Conservation (phyloP, 1,140 invertebrate species). For the Drosophila saltans region DNA sequence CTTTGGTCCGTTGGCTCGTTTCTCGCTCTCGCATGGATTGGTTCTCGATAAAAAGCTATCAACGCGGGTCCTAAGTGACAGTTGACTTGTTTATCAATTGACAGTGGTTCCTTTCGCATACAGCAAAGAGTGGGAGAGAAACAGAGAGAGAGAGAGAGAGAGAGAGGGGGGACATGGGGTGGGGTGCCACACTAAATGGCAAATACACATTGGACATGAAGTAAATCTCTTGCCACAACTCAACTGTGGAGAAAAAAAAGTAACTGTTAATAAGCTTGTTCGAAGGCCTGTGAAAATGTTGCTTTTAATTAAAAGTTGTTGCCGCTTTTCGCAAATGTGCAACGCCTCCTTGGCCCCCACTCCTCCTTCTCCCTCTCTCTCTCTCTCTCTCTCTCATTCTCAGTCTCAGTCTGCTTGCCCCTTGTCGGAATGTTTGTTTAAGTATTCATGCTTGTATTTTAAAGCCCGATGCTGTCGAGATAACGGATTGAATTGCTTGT, state of each 20-base stretch:
- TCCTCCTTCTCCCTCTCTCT: not conserved
- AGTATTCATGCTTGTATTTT: slow-evolving; percentile 74
- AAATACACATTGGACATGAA: slow-evolving; percentile 14
- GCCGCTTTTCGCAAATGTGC: slow-evolving; percentile 57
- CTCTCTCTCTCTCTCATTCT: not conserved
- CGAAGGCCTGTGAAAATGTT: slow-evolving; percentile 76
- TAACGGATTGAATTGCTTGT: slow-evolving; percentile 72
- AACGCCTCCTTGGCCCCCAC: not conserved
- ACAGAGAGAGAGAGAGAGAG: not conserved
- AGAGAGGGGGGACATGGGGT: slow-evolving; percentile 16
- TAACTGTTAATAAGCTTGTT: slow-evolving; percentile 81
- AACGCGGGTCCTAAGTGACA: slow-evolving; percentile 76
- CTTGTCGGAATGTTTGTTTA: slow-evolving; percentile 64
- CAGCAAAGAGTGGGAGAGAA: slow-evolving; percentile 32
- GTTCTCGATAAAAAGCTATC: slow-evolving; percentile 65
- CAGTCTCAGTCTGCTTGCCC: not conserved
- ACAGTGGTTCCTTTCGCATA: slow-evolving; percentile 57
- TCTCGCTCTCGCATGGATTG: slow-evolving; percentile 41
- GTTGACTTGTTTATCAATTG: slow-evolving; percentile 82
- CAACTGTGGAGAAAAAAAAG: slow-evolving; percentile 23
- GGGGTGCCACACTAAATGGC: no score
- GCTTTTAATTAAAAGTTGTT: slow-evolving; percentile 78
- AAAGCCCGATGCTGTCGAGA: slow-evolving; percentile 78
- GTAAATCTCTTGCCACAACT: slow-evolving; percentile 19
- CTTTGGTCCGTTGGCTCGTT: slow-evolving; percentile 42